A percentile compares a stretch with the other conserved stretches of the same genome.
phyloP scores from a whole-genome alignment of 2,888 invertebrate genomes.

The Caenorhabditis becei region DNA sequence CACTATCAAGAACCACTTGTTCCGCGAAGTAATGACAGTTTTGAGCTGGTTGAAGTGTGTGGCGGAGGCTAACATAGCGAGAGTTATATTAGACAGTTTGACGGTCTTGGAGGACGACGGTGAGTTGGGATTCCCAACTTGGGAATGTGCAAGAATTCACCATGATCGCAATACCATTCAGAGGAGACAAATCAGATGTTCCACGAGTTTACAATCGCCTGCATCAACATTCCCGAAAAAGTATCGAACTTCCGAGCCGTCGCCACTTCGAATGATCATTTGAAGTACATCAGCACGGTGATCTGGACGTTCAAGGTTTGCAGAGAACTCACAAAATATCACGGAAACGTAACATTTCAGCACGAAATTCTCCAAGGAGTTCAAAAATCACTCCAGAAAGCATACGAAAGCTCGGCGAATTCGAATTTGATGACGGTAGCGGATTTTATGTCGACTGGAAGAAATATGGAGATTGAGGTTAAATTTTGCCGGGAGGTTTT shows the following conservation, averaged over 20 bases:
- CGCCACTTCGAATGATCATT: conserved; percentile 18
- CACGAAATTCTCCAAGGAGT: conserved; percentile 14
- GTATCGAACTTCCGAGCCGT: conserved; percentile 26
- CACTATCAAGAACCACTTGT: neutral
- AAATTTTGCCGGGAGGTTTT: neutral
- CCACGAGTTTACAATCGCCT: conserved; percentile 25
- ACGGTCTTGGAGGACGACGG: conserved; percentile 11
- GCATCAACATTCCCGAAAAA: conserved; percentile 35
- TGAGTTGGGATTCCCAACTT: conserved; percentile 2
- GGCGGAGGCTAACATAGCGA: neutral
- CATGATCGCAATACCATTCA: too few species aligned
- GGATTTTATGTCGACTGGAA: conserved; percentile 16
- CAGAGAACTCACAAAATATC: neutral
- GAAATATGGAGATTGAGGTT: conserved; percentile 14
- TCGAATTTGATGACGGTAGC: conserved; percentile 13
- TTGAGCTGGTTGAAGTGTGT: conserved; percentile 31
- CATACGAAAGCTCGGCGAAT: neutral
- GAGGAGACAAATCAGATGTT: conserved; percentile 4
- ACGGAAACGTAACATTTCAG: neutral
- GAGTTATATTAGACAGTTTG: conserved; percentile 22
- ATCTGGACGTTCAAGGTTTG: conserved; percentile 15
- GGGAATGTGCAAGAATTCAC: neutral
- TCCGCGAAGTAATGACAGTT: conserved; percentile 50
- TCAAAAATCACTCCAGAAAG: conserved; percentile 9
- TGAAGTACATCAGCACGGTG: conserved; percentile 20